phyloP scores from a whole-genome alignment of 2,113 vertebrate genomes.

The Dendropsophus ebraccatus region DNA sequence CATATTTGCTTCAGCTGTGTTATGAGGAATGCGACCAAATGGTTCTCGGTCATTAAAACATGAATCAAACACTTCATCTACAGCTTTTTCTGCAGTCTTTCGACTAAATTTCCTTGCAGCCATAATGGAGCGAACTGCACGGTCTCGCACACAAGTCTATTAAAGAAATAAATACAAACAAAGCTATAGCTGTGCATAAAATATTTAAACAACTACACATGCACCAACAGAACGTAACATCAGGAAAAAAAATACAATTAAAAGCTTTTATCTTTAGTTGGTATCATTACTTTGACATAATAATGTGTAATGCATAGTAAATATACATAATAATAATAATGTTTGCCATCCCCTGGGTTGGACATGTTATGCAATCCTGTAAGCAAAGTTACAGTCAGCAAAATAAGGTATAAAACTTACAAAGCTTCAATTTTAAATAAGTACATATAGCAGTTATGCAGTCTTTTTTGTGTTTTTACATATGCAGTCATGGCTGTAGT shows the following conservation, averaged over 20 bases:
- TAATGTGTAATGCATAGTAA: not conserved
- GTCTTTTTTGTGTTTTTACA: no score
- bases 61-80: slow-evolving; percentile 90
- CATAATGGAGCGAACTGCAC: slow-evolving; percentile 90
- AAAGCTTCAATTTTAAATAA: no score
- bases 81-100: slow-evolving; percentile 84
- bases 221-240: not conserved
- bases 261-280: not conserved
- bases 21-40: slow-evolving; percentile 92
- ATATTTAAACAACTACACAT: not conserved
- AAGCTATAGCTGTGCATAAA: not conserved
- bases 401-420: no score
- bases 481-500: no score
- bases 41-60: slow-evolving; percentile 94
- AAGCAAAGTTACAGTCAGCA: no score
- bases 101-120: slow-evolving; percentile 87
- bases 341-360: no score
- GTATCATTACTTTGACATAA: not conserved
- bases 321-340: no score
- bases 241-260: not conserved
- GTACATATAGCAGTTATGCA: no score
- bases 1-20: slow-evolving; percentile 80
- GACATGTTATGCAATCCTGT: no score
- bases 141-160: slow-evolving; percentile 87
- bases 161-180: slow-evolving; percentile 36